Base-by-base conservation (phyloP, 2,113 vertebrate genomes). In the Campylorhamphus procurvoides region DNA sequence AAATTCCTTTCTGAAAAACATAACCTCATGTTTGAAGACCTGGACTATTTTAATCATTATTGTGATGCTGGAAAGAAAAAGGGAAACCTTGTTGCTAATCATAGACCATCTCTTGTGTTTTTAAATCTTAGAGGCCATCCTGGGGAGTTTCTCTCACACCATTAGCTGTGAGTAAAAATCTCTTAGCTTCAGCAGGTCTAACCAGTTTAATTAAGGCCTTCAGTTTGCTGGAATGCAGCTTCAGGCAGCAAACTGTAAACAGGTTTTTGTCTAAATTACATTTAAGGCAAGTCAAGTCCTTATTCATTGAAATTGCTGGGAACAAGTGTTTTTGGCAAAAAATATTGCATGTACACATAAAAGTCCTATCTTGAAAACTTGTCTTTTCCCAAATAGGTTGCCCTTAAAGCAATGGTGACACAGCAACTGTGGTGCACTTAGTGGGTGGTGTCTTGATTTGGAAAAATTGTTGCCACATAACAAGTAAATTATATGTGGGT, bases 341-440 rank as follows among this genome's bases (percentile, higher is more conserved):
- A 52, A n/a, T 19, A 52, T 72, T 84, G 62, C 31, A 24, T 6
- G 9, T 31, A 53, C 0, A 0, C 6, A 5, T 9, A 31, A 25
- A 16, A 49, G 6, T 22, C 18, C 35, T 66, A 8, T 28, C 28
- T 60, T 35, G 40, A 73, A 66, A 44, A 66, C 19, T 49, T 60
- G 24, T 83, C 63, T 73, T 69, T 66, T 39, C 46, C 76, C 58
- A 55, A 66, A 39, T 4, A 85, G 20, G 24, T 40, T 8, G 56
- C 28, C 28, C 52, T 44, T 20, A 50, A 75, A 75, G 24, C 9
- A 66, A 25, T 67, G 58, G 46, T 72, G 55, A 22, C 33, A 24
- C 20, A 84, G 84, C 47, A 83, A 17, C 46, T 25, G 9, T 35
- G 33, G 24, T 42, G 35, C 73, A 33, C 47, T 46, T 52, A 73